These are phyloP conservation scores for Campylomormyrus tamandua DNA, from an alignment of 2,113 vertebrate genomes.

Conservation along the genomic window DNA sequence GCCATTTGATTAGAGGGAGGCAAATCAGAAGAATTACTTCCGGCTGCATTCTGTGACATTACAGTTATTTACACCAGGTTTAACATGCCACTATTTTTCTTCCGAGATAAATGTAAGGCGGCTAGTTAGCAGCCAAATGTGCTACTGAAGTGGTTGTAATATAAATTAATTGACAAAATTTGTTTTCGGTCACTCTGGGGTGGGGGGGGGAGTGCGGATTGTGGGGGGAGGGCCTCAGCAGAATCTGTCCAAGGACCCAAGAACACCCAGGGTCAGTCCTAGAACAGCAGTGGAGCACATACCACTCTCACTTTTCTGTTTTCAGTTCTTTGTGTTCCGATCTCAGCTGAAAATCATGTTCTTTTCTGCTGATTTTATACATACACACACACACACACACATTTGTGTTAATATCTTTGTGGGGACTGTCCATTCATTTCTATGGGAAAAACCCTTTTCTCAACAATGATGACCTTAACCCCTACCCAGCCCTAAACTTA, in stretches of 20 bases:
- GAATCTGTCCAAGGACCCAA: not conserved
- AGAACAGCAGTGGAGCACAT: not conserved
- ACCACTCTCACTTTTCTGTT: not conserved
- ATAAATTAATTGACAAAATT: not conserved
- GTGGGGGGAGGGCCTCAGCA: not conserved
- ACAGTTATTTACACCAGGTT: not conserved
- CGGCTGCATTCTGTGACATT: not conserved
- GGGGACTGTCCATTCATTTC: no score
- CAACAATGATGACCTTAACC: not conserved
- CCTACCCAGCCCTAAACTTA: not conserved
- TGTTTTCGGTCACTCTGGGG: not conserved
- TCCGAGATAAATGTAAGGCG: not conserved
- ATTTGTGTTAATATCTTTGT: no score
- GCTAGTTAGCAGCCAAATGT: not conserved
- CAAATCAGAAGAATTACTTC: not conserved
- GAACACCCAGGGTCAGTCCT: not conserved
- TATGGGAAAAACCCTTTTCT: no score
- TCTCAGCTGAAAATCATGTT: no score
- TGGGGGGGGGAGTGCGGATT: not conserved
- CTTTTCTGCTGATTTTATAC: no score
- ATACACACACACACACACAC: no score
- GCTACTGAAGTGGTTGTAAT: not conserved
- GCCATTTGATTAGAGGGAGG: not conserved
- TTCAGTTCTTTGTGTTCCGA: no score
- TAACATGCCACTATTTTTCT: not conserved